Evolutionary conservation across 2,888 invertebrate genomes (phyloP), one percentile per base, ranked within the genome.

Genomic region (Camponotus fellah): DNA sequence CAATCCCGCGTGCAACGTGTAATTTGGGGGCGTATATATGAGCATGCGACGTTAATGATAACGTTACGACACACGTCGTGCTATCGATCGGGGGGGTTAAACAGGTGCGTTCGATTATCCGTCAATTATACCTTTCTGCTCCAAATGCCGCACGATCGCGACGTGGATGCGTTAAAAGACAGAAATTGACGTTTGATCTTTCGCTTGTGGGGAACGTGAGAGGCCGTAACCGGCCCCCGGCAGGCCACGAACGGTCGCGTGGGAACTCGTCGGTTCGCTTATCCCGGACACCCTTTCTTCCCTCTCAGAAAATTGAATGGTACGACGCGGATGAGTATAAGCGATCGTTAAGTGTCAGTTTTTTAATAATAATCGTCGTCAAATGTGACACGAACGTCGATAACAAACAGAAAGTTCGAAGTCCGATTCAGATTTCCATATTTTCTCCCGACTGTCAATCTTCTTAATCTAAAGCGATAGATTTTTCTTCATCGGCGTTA

Each of bases 271-370:
- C n/a, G 79, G 71, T 17, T 40, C 46, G 69, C 43, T 83, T 82
- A 21, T 43, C 8, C 62, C 82, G 60, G 40, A 82, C 82, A 60
- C 69, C 83, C 79, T 83, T 83, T 86, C 85, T 88, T 75, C 69
- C 84, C 80, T 80, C 86, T 74, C 64, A 86, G 85, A 90, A 90
- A 90, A 90, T 90, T 90, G 89, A 90, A 90, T 85, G 88, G 90
- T 89, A 87, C 87, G 75, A 89, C 65, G 89, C 65, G 77, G 84
- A 85, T 60, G 86, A 85, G 82, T 84, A 89, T 77, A 84, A 83
- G 56, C 86, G 89, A 89, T 91, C 86, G 90, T 88, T 90, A 88
- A 84, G 65, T 75, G 64, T 68, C 75, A 71, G 83, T 62, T 79
- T 86, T 71, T 77, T 90, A 26, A 26, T 86, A 66, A 68, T 71